Conservation (phyloP, 2,888 invertebrate genomes). For the Gari tellinella region DNA sequence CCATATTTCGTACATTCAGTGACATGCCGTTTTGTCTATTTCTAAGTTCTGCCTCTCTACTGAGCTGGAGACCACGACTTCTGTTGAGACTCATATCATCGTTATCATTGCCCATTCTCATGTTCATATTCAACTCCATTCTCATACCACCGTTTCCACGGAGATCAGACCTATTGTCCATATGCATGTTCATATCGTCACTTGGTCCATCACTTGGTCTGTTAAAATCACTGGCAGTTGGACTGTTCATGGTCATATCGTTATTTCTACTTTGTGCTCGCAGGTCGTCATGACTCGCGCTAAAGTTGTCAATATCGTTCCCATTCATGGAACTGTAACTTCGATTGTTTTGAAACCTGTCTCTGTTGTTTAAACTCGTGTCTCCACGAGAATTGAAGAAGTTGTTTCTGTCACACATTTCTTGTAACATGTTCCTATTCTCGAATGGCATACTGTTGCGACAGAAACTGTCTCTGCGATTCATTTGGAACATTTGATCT, state of each 20-base stretch:
- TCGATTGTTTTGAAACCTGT: constrained; percentile 40
- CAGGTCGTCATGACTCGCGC: constrained; percentile 39
- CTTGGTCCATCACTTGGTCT: constrained; percentile 34
- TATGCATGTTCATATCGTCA: constrained; percentile 40
- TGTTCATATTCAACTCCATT: constrained; percentile 41
- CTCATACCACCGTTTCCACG: constrained; percentile 26
- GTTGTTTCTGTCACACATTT: constrained; percentile 45
- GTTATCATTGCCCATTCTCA: constrained; percentile 32
- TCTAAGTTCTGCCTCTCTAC: constrained; percentile 28
- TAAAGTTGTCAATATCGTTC: constrained; percentile 42
- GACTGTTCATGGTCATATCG: constrained; percentile 47
- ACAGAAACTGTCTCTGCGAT: constrained; percentile 37
- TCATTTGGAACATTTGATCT: constrained; percentile 50
- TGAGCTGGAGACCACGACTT: constrained; percentile 17
- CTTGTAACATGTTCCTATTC: constrained; percentile 44
- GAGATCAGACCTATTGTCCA: constrained; percentile 33
- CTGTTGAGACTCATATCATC: constrained; percentile 34
- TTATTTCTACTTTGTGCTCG: constrained; percentile 42
- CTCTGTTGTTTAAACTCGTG: constrained; percentile 31
- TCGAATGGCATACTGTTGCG: constrained; percentile 43
- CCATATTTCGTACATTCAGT: constrained; percentile 23
- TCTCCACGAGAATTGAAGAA: constrained; percentile 44
- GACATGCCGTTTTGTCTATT: constrained; percentile 18
- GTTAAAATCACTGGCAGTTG: constrained; percentile 32
- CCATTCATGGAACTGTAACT: constrained; percentile 39